Conservation (phyloP, 2,888 invertebrate species). For the Cephus runcator region DNA sequence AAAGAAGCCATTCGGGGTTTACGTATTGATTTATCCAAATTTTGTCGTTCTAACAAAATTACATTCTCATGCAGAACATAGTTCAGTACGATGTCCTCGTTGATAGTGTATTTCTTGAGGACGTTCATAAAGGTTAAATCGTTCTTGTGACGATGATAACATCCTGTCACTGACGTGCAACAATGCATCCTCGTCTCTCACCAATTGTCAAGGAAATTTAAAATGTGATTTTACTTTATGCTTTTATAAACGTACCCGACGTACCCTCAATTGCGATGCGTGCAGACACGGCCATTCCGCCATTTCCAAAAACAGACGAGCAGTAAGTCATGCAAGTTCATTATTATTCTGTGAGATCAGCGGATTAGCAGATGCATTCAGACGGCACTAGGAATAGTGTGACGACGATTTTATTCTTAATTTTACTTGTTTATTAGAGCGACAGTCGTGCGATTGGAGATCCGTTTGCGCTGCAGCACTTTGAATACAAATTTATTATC, state of each 20-base stretch:
- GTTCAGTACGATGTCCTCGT: constrained; percentile 27
- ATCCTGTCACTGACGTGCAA: constrained; percentile 19
- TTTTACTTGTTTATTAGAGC: background rate
- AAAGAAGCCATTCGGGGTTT: background rate
- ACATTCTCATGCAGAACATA: constrained; percentile 29
- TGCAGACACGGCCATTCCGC: background rate
- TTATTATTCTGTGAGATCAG: background rate
- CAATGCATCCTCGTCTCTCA: constrained; percentile 23
- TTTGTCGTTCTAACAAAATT: constrained; percentile 1
- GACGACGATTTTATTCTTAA: background rate
- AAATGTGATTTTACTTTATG: background rate
- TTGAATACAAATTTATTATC: too few relatives aligned
- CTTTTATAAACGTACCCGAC: background rate
- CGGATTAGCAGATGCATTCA: background rate
- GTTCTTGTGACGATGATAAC: constrained; percentile 21
- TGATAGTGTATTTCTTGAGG: constrained; percentile 24
- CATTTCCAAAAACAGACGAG: background rate
- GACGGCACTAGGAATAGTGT: background rate
- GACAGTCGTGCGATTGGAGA: too few relatives aligned
- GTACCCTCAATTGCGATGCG: background rate
- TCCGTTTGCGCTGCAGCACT: too few relatives aligned
- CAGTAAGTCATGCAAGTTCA: background rate
- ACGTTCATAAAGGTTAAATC: constrained; percentile 27
- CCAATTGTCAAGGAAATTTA: background rate
- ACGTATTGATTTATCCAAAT: background rate